phyloP scores from a whole-genome alignment of 1,140 invertebrate species.

The Caenorhabditis inopinata region DNA sequence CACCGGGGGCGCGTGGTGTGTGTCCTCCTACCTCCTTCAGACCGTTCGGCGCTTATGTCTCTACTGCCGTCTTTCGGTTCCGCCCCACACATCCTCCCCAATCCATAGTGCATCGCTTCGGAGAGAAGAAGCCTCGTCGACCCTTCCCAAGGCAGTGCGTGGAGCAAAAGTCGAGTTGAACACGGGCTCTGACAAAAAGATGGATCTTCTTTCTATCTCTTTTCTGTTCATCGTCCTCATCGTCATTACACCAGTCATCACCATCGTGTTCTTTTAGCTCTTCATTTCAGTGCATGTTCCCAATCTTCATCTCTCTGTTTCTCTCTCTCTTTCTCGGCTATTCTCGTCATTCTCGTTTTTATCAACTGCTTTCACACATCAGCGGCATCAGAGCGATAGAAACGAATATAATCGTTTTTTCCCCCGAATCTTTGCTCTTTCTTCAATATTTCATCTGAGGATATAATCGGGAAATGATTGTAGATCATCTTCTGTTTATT shows the following conservation, averaged over 20 bases:
- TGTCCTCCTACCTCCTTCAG: conserved; percentile 30
- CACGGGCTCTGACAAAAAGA: too few species aligned
- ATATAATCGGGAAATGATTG: too few species aligned
- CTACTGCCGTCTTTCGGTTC: not conserved
- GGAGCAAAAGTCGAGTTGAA: conserved; percentile 10
- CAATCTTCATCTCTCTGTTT: conserved; percentile 18
- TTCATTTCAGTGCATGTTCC: not conserved
- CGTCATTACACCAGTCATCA: conserved; percentile 29
- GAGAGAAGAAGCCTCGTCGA: not conserved
- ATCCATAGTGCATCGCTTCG: not conserved
- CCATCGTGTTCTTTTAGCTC: conserved; percentile 1
- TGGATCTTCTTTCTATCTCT: not conserved
- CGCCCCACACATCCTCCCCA: not conserved
- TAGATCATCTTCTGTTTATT: not conserved
- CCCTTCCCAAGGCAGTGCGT: not conserved
- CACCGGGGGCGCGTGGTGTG: conserved; percentile 21
- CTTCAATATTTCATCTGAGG: not conserved
- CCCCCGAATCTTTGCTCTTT: conserved; percentile 26
- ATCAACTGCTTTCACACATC: conserved; percentile 2
- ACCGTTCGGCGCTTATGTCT: conserved; percentile 19
- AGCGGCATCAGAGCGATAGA: not conserved
- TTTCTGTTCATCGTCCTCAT: not conserved
- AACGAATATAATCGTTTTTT: conserved; percentile 26
- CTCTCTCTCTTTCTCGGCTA: not conserved
- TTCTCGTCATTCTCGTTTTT: not conserved